phyloP scores from a whole-genome alignment of 1,140 invertebrate genomes.

The Psilanteris sp. region DNA sequence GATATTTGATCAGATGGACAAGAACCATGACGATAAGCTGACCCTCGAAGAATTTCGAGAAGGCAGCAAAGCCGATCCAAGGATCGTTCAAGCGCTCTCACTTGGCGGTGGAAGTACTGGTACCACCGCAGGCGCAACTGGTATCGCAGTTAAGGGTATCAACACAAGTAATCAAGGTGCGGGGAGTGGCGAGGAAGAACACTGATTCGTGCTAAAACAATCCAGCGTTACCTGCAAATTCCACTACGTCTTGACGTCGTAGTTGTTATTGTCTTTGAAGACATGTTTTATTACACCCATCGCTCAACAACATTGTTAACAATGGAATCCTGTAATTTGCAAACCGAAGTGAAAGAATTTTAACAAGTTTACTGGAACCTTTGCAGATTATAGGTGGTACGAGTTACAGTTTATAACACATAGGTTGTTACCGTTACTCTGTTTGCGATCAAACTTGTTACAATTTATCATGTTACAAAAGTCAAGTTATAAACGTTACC shows the following conservation, averaged over 20 bases:
- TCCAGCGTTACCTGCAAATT: conserved; percentile 11
- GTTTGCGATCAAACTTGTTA: not conserved
- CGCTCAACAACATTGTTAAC: conserved; percentile 49
- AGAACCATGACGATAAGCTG: conserved; percentile 98
- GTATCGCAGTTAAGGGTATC: conserved; percentile 36
- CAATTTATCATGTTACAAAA: too few species aligned
- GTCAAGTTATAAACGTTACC: too few species aligned
- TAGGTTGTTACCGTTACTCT: not conserved
- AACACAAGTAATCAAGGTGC: conserved; percentile 10
- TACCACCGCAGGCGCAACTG: conserved; percentile 24
- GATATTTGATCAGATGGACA: conserved; percentile 99
- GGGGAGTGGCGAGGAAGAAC: conserved; percentile 32
- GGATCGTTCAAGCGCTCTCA: conserved; percentile 97
- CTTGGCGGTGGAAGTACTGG: conserved; percentile 84
- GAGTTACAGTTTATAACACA: conserved; percentile 2
- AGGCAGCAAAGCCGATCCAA: conserved; percentile 98
- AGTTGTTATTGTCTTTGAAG: conserved; percentile 56
- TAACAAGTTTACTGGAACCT: too few species aligned
- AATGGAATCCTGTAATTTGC: conserved; percentile 19
- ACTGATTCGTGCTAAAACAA: conserved; percentile 40
- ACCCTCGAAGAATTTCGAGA: conserved; percentile 99
- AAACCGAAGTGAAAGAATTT: conserved; percentile 3
- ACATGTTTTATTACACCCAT: conserved; percentile 45
- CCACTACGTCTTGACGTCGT: conserved; percentile 36
- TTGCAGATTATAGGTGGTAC: too few species aligned